Evolutionary conservation across 2,888 invertebrate genomes (phyloP).

Genomic region (Lochmaea crataegi): DNA sequence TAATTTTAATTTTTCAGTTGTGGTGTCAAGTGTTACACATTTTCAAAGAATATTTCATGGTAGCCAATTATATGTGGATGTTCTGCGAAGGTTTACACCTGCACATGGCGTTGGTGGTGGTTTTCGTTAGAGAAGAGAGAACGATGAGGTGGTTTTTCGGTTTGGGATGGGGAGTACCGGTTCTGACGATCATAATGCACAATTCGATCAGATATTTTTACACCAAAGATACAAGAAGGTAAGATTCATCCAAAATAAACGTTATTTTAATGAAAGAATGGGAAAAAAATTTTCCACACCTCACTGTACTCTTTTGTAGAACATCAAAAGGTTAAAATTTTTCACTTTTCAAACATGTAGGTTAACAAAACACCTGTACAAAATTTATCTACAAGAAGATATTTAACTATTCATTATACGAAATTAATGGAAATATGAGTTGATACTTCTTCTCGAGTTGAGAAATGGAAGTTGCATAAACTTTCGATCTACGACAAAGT

Average conservation of each 20-base stretch:
- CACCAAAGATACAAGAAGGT: constrained; percentile 70
- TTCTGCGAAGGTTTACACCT: constrained; percentile 83
- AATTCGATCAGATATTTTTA: constrained; percentile 63
- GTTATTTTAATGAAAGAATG: neutral
- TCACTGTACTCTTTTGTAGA: too few relatives aligned
- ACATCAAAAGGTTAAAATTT: too few relatives aligned
- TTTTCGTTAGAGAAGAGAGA: constrained; percentile 79
- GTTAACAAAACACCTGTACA: too few relatives aligned
- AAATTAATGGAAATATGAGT: too few relatives aligned
- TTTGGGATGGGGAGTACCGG: constrained; percentile 76
- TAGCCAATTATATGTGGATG: constrained; percentile 88
- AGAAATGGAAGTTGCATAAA: too few relatives aligned
- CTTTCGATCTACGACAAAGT: too few relatives aligned
- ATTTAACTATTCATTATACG: too few relatives aligned
- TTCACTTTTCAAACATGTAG: too few relatives aligned
- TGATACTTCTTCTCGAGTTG: too few relatives aligned
- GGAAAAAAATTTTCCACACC: too few relatives aligned
- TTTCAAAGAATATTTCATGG: constrained; percentile 78
- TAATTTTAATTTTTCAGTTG: constrained; percentile 64
- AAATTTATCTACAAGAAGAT: too few relatives aligned
- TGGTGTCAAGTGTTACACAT: constrained; percentile 79
- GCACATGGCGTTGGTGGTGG: constrained; percentile 80
- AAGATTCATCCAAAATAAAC: constrained; percentile 54
- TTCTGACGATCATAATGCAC: constrained; percentile 67
- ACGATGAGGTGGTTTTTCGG: constrained; percentile 76